Evolutionary conservation across 2,888 invertebrate species (phyloP), one percentile per base, ranked within the genome.

Genomic region (Mesorhabditis sp.): DNA sequence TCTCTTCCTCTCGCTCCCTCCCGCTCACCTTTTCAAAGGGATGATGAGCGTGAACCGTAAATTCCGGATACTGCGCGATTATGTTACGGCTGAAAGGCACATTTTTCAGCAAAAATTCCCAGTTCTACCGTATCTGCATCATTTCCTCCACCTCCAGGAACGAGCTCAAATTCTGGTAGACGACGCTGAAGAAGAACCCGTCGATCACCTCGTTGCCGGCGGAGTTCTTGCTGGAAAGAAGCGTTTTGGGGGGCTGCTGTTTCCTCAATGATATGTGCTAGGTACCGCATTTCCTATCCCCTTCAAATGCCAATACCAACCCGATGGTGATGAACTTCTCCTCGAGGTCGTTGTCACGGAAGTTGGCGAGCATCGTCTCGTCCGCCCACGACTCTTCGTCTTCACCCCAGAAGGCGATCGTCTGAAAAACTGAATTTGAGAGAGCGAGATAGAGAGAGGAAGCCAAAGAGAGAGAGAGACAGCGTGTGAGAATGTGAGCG

Each of bases 21-120:
- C 13, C 15, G 4, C 13, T 75, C 43, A 80, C 80, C 68, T 83
- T 83, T 66, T 83, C 83, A 62, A 83, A 75, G 7, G 82, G 82
- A 75, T 83, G 83, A 74, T 84, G 83, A 6, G 82, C 81, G n/a
- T 64, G 65, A 7, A 83, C 75, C n/a, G 71, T 74, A 76, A 83
- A 83, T 5, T 72, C 62, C 4, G 76, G 65, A 71, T 83, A 83
- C 44, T 72, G 66, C 6, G 70, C 62, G 28, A 84, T 67, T 67
- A 83, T 81, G 0, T 45, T 67, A 7, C 83, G 70, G 42, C 82
- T 74, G 45, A 43, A 72, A 69, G 3, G 6, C 7, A 42, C 45
- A 5, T 5, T 42, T n/a, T 63, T 43, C 43, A 4, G 7, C 43
- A 67, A 64, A 44, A 43, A 13, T 10, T 3, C 61, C 10, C 10